phyloP scores from a whole-genome alignment of 2,113 vertebrate species.

The Lanius collurio region DNA sequence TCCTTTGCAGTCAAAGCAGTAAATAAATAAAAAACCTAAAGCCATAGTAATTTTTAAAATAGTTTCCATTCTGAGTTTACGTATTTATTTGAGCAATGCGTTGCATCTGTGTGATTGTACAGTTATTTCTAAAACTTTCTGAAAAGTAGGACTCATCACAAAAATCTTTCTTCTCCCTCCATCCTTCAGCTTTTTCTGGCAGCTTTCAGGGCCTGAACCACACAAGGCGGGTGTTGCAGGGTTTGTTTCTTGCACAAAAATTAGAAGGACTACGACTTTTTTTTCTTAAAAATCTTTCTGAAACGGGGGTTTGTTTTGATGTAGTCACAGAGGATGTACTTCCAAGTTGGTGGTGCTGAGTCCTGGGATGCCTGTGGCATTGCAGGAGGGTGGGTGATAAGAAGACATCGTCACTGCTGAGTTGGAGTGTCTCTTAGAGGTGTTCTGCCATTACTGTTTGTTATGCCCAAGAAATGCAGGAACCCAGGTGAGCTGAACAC shows the following conservation, averaged over 20 bases:
- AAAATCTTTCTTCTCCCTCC: background rate
- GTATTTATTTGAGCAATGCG: background rate
- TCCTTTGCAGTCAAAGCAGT: background rate
- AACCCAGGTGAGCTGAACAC: fast-evolving
- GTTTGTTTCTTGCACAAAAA: background rate
- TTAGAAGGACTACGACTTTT: background rate
- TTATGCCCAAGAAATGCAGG: fast-evolving
- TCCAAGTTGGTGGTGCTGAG: background rate
- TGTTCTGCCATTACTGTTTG: background rate
- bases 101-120: background rate
- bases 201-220: background rate
- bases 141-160: background rate
- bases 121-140: background rate
- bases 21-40: background rate
- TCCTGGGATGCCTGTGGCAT: background rate
- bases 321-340: background rate
- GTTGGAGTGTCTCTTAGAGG: background rate
- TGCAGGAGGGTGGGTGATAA: fast-evolving
- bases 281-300: background rate
- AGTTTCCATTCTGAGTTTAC: background rate
- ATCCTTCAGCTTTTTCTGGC: background rate
- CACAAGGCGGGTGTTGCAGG: background rate
- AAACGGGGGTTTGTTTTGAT: background rate
- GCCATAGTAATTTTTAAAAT: background rate
- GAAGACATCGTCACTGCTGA: background rate